phyloP scores from a whole-genome alignment of 2,888 invertebrate species.

The Drosophila siamana region DNA sequence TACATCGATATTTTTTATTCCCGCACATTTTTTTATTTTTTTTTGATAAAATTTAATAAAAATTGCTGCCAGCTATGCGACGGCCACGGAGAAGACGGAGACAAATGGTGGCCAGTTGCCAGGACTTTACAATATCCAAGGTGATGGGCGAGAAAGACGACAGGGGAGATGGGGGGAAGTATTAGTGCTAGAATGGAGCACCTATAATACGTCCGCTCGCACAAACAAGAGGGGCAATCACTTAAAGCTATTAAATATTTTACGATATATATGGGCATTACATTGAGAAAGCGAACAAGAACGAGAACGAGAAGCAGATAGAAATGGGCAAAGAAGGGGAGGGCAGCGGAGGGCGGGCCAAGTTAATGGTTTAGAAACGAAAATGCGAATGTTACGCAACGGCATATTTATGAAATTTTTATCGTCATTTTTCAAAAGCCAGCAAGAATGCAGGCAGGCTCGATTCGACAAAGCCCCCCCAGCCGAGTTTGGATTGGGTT shows the following conservation, averaged over 20 bases:
- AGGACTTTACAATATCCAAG: conserved; percentile 40
- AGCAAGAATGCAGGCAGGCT: conserved; percentile 56
- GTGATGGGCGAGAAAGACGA: not conserved
- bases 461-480: conserved; percentile 17
- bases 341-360: too few relatives aligned
- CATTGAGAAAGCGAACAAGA: conserved; percentile 10
- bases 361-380: conserved; percentile 76
- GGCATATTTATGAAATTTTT: conserved; percentile 80
- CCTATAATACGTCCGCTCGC: conserved; percentile 19
- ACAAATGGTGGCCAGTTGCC: conserved; percentile 64
- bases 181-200: conserved; percentile 34
- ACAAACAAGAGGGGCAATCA: conserved; percentile 59
- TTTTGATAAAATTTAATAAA: conserved; percentile 70
- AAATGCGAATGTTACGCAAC: conserved; percentile 71
- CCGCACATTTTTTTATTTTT: conserved; percentile 17
- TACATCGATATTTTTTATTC: conserved; percentile 64
- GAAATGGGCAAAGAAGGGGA: not conserved
- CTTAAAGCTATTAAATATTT: conserved; percentile 81
- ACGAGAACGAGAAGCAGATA: not conserved
- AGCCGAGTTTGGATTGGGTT: conserved; percentile 24
- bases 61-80: conserved; percentile 58
- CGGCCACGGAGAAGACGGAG: conserved; percentile 45
- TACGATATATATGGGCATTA: conserved; percentile 57
- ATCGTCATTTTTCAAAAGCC: conserved; percentile 71
- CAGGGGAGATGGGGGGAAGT: not conserved